Percentiles rank a stretch among this genome's conserved stretches.
Conservation (phyloP, 2,888 invertebrate species). For the Hydraecia micacea region DNA sequence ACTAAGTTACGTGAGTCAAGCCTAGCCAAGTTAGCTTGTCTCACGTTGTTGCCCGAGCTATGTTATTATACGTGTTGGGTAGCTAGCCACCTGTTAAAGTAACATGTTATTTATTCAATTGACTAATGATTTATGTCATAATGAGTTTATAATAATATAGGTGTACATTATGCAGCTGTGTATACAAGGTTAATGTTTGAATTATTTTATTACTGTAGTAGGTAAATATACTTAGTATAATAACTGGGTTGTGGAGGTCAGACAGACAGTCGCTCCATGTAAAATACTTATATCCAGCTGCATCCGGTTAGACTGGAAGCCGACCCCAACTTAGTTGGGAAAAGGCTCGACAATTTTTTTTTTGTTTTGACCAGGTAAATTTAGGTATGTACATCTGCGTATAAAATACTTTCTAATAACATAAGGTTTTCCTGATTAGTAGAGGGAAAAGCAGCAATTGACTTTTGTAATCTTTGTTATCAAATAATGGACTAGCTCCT, state of each 20-base stretch:
- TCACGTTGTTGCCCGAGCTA: neutral
- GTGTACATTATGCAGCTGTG: constrained; percentile 5
- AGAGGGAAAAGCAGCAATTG: neutral
- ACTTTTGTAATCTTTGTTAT: neutral
- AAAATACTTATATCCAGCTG: neutral
- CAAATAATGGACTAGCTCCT: constrained; percentile 1
- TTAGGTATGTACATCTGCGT: neutral
- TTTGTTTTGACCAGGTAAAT: too few species aligned
- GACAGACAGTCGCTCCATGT: too few species aligned
- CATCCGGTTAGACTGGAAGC: neutral
- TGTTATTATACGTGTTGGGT: neutral
- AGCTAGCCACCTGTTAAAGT: neutral
- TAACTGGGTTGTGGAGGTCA: too few species aligned
- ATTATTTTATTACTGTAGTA: neutral
- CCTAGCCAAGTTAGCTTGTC: neutral
- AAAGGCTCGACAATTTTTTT: neutral
- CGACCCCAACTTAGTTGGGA: neutral
- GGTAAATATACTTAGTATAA: neutral
- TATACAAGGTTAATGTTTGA: neutral
- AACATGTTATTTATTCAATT: constrained; percentile 16
- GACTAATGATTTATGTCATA: neutral
- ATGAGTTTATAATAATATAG: neutral
- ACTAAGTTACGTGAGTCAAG: neutral
- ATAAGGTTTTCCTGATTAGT: neutral
- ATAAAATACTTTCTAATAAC: neutral